These are phyloP conservation scores for Belgica antarctica DNA, from an alignment of 2,888 invertebrate species.

Conservation along the genomic window DNA sequence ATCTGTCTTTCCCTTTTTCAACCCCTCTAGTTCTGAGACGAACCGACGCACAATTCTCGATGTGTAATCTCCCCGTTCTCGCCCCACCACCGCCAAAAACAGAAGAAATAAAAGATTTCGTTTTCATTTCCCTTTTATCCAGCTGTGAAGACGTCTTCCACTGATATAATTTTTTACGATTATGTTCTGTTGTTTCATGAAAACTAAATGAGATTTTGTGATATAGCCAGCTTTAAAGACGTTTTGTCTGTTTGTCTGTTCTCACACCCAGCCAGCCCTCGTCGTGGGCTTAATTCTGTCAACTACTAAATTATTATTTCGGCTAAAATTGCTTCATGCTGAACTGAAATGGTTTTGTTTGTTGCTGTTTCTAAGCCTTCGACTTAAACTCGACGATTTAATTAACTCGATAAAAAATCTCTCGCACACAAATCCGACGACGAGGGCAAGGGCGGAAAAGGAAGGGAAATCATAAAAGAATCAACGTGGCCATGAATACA, in stretches of 20 bases:
- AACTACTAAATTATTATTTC: not conserved
- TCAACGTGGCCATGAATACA: not conserved
- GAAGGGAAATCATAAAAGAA: not conserved
- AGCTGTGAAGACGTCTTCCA: conserved; percentile 34
- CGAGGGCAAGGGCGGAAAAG: not conserved
- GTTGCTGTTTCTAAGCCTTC: not conserved
- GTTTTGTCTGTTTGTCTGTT: not conserved
- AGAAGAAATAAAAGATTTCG: conserved; percentile 16
- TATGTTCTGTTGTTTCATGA: conserved; percentile 40
- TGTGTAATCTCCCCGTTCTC: conserved; percentile 6
- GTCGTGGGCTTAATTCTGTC: not conserved
- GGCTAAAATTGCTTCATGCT: conserved; percentile 13
- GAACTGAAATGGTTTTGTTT: too few species aligned
- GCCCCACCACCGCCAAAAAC: not conserved
- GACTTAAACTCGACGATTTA: not conserved
- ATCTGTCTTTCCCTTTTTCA: not conserved
- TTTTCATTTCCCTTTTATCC: not conserved
- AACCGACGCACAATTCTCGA: conserved; percentile 18
- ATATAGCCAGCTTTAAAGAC: not conserved
- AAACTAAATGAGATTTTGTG: conserved; percentile 37
- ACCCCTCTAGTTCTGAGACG: not conserved
- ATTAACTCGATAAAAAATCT: not conserved
- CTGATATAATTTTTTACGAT: conserved; percentile 42
- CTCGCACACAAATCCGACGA: not conserved
- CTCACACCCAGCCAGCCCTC: not conserved